phyloP scores from a whole-genome alignment of 2,113 vertebrate genomes.

The Spilogale gracilis region DNA sequence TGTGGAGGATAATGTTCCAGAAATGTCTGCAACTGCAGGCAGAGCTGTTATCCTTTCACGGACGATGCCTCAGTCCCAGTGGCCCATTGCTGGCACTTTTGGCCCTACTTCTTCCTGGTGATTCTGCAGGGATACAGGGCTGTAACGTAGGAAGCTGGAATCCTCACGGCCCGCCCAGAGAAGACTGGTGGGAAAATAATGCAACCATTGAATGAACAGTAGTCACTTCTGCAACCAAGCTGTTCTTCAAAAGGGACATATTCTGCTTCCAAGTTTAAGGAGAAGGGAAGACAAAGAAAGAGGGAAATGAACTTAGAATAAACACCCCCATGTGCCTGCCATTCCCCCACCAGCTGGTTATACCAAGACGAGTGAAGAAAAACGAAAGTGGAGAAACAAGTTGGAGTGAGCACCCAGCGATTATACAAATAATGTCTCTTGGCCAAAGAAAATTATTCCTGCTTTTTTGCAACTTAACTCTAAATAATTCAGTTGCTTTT shows the following conservation, averaged over 20 bases:
- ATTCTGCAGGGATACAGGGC: background rate
- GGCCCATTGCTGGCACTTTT: background rate
- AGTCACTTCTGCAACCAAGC: constrained; percentile 26
- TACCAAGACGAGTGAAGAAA: constrained; percentile 35
- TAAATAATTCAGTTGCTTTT: constrained; percentile 57
- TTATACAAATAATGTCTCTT: constrained; percentile 45
- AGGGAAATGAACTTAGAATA: background rate
- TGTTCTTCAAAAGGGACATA: background rate
- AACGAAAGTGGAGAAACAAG: background rate
- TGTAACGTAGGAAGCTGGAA: background rate
- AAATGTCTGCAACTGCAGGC: background rate
- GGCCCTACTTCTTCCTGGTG: background rate
- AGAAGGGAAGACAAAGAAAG: constrained; percentile 45
- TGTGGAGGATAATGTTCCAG: background rate
- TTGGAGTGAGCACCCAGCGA: background rate
- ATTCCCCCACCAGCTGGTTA: background rate
- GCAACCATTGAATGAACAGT: background rate
- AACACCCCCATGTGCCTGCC: background rate
- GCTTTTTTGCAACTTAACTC: constrained; percentile 39
- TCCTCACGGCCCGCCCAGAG: background rate
- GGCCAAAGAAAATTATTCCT: constrained; percentile 54
- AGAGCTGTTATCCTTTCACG: background rate
- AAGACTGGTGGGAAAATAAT: background rate
- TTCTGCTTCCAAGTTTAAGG: constrained; percentile 35
- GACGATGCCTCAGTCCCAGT: background rate